Conservation (phyloP, 1,140 invertebrate species). For the Ladona fulva region DNA sequence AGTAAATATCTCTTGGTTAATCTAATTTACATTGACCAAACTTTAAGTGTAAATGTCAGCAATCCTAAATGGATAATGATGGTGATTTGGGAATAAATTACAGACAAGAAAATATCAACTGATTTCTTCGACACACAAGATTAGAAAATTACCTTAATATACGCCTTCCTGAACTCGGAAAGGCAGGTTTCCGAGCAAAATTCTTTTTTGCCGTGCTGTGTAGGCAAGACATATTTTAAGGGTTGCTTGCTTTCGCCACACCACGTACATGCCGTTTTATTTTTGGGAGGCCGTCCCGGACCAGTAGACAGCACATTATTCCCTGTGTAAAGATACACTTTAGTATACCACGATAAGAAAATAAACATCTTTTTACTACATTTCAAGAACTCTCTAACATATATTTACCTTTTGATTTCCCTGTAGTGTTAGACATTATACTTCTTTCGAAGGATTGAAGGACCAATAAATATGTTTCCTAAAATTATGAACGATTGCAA, state of each 20-base stretch:
- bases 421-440: neutral
- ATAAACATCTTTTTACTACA: no score
- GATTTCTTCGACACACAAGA: no score
- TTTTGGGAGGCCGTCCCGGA: conserved; percentile 62
- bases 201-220: conserved; percentile 80
- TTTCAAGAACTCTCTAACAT: no score
- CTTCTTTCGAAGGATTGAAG: neutral
- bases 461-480: neutral
- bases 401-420: neutral
- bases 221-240: conserved; percentile 75
- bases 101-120: no score
- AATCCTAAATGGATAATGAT: no score
- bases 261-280: conserved; percentile 65
- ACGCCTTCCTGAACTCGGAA: conserved; percentile 77
- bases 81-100: no score
- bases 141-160: conserved; percentile 51
- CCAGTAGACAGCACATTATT: neutral
- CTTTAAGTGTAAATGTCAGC: no score
- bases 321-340: neutral
- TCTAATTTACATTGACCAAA: no score
- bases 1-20: no score
- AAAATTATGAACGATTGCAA: no score
- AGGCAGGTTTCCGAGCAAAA: conserved; percentile 87
- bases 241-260: conserved; percentile 72
- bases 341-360: no score